Conservation (phyloP, 2,888 invertebrate species). For the Aquatica leii region DNA sequence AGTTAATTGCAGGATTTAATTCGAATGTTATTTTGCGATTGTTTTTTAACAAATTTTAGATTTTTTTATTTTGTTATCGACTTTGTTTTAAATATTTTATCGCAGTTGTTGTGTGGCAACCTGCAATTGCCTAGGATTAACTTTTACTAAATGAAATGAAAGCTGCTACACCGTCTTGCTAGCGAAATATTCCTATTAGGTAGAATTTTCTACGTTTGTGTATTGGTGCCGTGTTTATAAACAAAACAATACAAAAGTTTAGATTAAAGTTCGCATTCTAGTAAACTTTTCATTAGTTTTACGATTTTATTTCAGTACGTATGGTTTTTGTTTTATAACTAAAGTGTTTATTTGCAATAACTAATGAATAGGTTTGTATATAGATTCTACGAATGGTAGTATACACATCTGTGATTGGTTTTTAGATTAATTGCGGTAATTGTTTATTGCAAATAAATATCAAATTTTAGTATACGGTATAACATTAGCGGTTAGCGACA, state of each 20-base stretch:
- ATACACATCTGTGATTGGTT: constrained; percentile 34
- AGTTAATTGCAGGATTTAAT: constrained; percentile 20
- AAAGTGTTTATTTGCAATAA: constrained; percentile 34
- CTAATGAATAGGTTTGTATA: constrained; percentile 27
- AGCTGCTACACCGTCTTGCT: constrained; percentile 8
- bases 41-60: no score
- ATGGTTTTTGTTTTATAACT: background rate
- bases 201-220: constrained; percentile 15
- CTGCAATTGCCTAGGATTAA: constrained; percentile 9
- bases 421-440: constrained; percentile 30
- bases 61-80: background rate
- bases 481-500: constrained; percentile 21
- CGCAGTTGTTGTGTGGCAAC: background rate
- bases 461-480: constrained; percentile 31
- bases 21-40: constrained; percentile 16
- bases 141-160: background rate
- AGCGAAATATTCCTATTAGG: constrained; percentile 15
- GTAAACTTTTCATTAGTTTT: background rate
- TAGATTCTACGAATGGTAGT: constrained; percentile 24
- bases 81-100: background rate
- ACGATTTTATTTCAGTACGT: background rate
- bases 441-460: constrained; percentile 34
- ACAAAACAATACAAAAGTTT: no score
- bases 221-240: constrained; percentile 3
- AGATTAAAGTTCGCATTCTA: no score